Conservation (phyloP, 2,888 invertebrate species). For the Agrochola macilenta region DNA sequence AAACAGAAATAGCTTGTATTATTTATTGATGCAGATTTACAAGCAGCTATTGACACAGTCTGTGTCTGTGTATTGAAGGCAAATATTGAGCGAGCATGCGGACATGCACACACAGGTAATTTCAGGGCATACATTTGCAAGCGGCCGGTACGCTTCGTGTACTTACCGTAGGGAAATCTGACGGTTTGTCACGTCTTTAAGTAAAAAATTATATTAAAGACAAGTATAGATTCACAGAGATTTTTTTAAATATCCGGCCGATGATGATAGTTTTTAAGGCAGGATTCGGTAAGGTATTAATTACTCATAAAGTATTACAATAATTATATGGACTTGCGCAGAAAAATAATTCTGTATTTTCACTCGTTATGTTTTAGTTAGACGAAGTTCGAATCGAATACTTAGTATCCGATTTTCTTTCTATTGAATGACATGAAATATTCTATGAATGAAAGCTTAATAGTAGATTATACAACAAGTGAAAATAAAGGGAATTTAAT, state of each 20-base stretch:
- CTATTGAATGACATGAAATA: background rate
- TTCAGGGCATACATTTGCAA: constrained; percentile 3
- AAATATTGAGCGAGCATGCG: constrained; percentile 25
- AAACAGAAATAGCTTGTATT: background rate
- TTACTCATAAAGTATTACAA: background rate
- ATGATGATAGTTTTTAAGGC: background rate
- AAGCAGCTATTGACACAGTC: constrained; percentile 11
- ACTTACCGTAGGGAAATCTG: constrained; percentile 10
- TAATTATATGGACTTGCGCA: background rate
- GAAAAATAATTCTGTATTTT: background rate
- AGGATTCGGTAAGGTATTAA: background rate
- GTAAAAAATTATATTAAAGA: background rate
- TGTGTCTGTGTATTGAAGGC: background rate
- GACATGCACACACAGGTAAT: background rate
- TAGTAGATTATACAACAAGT: background rate
- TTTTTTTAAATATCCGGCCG: background rate
- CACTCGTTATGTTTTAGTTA: background rate
- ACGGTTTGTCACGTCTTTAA: background rate
- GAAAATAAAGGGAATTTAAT: too few relatives aligned
- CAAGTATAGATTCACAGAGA: background rate
- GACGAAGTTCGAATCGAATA: background rate
- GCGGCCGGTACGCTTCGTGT: background rate
- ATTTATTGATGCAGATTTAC: constrained; percentile 4
- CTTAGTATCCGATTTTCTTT: background rate
- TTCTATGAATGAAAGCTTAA: background rate